Evolutionary conservation across 64 coral and sea anemone genomes (phyloP).

Genomic region (Anthopleura sola): DNA sequence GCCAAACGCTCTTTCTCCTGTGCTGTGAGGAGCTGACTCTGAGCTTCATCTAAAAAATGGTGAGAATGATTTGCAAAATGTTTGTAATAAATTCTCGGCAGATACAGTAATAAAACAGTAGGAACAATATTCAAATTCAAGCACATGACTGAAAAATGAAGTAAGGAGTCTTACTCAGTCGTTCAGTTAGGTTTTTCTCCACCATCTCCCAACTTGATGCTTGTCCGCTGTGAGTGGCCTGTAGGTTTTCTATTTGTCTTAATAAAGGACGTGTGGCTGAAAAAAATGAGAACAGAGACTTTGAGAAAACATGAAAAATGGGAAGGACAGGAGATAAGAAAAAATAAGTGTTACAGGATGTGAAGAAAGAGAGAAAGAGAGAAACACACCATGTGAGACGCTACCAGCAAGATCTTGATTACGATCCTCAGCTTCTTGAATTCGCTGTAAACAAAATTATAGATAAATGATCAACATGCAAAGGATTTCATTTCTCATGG

Average conservation of each 20-base stretch:
- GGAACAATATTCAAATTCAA: background rate
- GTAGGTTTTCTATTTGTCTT: constrained; percentile 94
- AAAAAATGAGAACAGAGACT: background rate
- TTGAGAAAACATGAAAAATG: background rate
- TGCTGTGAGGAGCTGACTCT: constrained; percentile 60
- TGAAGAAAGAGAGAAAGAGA: background rate
- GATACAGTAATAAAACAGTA: too few species aligned
- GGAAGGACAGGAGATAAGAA: background rate
- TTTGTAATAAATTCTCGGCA: too few species aligned
- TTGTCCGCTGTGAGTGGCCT: constrained; percentile 86
- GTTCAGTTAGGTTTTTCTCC: constrained; percentile 89
- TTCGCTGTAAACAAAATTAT: constrained; percentile 35
- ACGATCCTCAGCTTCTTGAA: constrained; percentile 93
- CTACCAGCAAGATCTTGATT: constrained; percentile 96
- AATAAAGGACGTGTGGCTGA: constrained; percentile 89
- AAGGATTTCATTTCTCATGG: too few species aligned
- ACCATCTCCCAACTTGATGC: constrained; percentile 87
- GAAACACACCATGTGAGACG: constrained; percentile 68
- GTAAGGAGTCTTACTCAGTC: constrained; percentile 59
- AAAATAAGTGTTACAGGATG: background rate
- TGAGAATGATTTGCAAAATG: background rate
- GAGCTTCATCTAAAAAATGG: constrained; percentile 62
- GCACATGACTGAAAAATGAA: background rate
- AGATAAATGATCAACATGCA: too few species aligned
- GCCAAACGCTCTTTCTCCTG: constrained; percentile 91